phyloP scores from a whole-genome alignment of 2,888 invertebrate species.

The Cheilosia soror region DNA sequence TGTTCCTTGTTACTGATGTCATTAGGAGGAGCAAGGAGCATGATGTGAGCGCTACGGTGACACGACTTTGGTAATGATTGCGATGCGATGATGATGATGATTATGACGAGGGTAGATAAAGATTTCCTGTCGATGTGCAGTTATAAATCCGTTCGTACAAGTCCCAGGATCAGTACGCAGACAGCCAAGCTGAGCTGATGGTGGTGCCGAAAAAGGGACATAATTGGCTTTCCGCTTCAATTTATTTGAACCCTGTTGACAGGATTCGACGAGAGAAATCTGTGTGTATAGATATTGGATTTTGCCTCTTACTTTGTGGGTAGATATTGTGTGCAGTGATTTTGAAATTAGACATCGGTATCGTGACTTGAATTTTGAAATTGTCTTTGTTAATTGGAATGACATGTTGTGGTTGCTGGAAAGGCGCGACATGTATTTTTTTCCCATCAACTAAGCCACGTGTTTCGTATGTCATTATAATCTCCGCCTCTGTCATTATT shows the following conservation, averaged over 20 bases:
- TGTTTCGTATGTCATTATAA: too few relatives aligned
- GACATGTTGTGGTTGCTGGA: background rate
- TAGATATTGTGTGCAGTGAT: too few relatives aligned
- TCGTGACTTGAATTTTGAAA: too few relatives aligned
- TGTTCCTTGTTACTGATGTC: constrained; percentile 38
- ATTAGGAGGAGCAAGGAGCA: constrained; percentile 22
- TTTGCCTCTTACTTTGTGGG: too few relatives aligned
- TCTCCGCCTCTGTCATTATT: too few relatives aligned
- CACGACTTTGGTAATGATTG: background rate
- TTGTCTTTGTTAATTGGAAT: too few relatives aligned
- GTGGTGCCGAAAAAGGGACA: background rate
- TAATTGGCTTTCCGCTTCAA: constrained; percentile 27
- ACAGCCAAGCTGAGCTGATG: background rate
- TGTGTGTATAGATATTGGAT: background rate
- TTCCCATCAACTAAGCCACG: too few relatives aligned
- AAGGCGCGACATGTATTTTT: too few relatives aligned
- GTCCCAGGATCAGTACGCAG: background rate
- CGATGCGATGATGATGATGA: constrained; percentile 30
- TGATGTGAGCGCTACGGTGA: constrained; percentile 22
- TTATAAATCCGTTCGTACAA: constrained; percentile 2
- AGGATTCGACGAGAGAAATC: background rate
- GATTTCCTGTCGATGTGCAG: constrained; percentile 45
- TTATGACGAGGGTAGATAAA: constrained; percentile 18
- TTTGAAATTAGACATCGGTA: too few relatives aligned
- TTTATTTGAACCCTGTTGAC: constrained; percentile 24